Evolutionary conservation across 2,113 vertebrate genomes (phyloP).

Genomic region (Ptilonorhynchus violaceus): DNA sequence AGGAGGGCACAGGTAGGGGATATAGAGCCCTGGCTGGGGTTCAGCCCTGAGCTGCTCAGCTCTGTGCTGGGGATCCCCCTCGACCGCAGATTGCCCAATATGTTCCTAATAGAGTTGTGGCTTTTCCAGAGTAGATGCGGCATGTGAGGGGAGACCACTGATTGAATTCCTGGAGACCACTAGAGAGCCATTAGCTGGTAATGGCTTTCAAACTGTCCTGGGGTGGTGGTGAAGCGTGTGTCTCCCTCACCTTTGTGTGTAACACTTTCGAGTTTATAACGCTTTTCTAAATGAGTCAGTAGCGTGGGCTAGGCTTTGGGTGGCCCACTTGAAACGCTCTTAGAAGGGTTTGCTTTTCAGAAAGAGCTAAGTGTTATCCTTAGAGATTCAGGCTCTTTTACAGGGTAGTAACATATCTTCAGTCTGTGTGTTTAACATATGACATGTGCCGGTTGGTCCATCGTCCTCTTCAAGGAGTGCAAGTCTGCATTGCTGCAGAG

Average conservation of each 20-base stretch:
- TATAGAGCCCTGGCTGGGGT: not conserved
- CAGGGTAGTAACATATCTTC: not conserved
- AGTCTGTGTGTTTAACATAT: not conserved
- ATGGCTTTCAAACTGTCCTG: slow-evolving; percentile 33
- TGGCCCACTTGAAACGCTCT: slow-evolving; percentile 43
- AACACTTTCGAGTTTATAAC: slow-evolving; percentile 40
- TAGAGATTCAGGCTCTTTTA: slow-evolving; percentile 21
- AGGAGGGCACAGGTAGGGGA: not conserved
- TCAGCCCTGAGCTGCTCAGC: not conserved
- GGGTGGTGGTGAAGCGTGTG: not conserved
- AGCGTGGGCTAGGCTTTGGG: slow-evolving; percentile 26
- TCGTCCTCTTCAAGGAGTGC: not conserved
- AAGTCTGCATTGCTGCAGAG: not conserved
- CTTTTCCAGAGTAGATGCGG: not conserved
- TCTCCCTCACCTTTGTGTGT: slow-evolving; percentile 38
- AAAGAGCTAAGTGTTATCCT: slow-evolving; percentile 31
- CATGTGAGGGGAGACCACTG: not conserved
- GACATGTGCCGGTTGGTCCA: rapidly evolving
- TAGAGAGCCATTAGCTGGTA: slow-evolving; percentile 12
- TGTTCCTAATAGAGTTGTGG: not conserved
- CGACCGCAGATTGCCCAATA: not conserved
- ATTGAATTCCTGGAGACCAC: slow-evolving; percentile 8
- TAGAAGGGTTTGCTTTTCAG: slow-evolving; percentile 52
- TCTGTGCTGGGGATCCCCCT: not conserved
- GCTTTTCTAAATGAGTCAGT: slow-evolving; percentile 56